Percentiles rank a stretch among this genome's conserved stretches.
Evolutionary conservation across 2,113 vertebrate genomes (phyloP).

Genomic region (Shinisaurus crocodilurus): DNA sequence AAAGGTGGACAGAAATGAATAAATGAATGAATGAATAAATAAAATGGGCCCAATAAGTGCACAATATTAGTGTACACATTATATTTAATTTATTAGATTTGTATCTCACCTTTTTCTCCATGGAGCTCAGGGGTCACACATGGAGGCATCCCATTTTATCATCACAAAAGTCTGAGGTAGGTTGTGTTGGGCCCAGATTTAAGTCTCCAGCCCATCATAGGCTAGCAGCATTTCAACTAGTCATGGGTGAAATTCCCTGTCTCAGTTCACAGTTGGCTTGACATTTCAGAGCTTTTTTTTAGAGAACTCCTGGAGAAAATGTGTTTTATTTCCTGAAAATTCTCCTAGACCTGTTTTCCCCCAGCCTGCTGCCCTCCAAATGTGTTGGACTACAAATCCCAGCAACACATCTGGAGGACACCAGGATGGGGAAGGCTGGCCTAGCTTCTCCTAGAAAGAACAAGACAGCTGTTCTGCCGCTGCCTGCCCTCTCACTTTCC

Average conservation of each 20-base stretch:
- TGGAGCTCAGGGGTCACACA: neutral
- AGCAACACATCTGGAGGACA: no score
- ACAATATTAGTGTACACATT: neutral
- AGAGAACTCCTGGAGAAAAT: neutral
- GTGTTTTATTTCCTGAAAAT: no score
- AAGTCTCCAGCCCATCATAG: neutral
- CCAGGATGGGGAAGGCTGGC: no score
- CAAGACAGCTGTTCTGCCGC: neutral
- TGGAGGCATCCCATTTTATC: neutral
- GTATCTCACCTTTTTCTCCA: neutral
- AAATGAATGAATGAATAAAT: neutral
- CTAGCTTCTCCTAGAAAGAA: neutral
- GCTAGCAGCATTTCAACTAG: neutral
- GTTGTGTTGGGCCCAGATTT: neutral
- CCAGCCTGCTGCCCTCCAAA: no score
- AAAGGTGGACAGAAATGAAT: neutral
- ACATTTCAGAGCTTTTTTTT: neutral
- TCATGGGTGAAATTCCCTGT: neutral
- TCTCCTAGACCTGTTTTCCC: no score
- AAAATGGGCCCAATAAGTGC: neutral
- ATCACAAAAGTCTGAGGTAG: neutral
- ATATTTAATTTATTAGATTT: neutral
- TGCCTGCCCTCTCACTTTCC: neutral
- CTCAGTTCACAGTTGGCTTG: neutral
- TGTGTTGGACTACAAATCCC: no score